phyloP scores from a whole-genome alignment of 2,797 vertebrate species.

The Molossus molossus region DNA sequence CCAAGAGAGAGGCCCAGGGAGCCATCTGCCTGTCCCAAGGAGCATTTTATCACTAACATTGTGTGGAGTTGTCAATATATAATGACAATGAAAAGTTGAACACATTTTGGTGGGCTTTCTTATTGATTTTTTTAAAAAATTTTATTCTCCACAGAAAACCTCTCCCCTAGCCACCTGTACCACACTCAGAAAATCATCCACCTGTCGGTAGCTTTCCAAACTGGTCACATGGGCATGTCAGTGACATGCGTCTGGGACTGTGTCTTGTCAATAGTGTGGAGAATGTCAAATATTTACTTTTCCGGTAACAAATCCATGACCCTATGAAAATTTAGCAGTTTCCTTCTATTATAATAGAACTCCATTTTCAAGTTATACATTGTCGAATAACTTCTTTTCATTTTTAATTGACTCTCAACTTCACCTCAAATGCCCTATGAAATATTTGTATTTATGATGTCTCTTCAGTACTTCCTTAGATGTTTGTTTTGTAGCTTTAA shows the following conservation, averaged over 20 bases:
- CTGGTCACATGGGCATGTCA: neutral
- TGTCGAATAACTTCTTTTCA: neutral
- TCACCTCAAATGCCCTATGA: neutral
- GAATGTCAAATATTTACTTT: neutral
- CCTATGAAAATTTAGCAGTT: neutral
- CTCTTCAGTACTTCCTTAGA: neutral
- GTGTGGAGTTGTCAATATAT: neutral
- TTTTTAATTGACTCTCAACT: neutral
- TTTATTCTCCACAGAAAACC: neutral
- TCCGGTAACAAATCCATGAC: neutral
- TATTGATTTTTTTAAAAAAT: neutral
- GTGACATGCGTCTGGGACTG: neutral
- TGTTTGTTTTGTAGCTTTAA: neutral
- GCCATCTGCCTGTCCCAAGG: neutral
- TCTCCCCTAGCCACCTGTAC: neutral
- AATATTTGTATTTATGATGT: neutral
- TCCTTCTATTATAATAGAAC: neutral
- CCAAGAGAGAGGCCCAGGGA: rapidly evolving
- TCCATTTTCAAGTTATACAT: neutral
- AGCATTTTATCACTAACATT: neutral
- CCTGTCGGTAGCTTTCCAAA: neutral
- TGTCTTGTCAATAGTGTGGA: neutral
- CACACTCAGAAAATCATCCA: neutral
- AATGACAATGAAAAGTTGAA: neutral
- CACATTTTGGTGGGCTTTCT: neutral